phyloP scores from a whole-genome alignment of 2,888 invertebrate genomes.

The Lasioglossum vierecki region DNA sequence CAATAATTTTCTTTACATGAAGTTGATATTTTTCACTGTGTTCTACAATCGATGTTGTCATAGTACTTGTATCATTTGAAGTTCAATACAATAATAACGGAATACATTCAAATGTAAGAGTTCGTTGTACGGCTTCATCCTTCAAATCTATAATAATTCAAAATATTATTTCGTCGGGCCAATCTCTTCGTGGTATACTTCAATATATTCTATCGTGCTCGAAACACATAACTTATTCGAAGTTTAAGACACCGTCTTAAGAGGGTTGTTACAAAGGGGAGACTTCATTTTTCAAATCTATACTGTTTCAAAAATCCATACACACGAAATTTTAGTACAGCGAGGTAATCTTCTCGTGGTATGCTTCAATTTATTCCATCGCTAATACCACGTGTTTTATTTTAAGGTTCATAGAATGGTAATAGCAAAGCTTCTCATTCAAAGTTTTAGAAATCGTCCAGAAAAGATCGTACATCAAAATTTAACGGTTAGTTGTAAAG shows the following conservation, averaged over 20 bases:
- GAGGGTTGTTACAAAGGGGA: neutral
- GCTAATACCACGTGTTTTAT: too few species aligned
- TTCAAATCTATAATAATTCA: neutral
- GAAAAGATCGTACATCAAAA: neutral
- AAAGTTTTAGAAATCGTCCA: neutral
- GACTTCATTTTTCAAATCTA: neutral
- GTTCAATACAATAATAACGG: too few species aligned
- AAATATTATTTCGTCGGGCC: neutral
- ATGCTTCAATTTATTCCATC: too few species aligned
- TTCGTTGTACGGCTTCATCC: neutral
- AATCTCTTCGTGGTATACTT: too few species aligned
- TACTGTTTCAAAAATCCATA: neutral
- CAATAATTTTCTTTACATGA: neutral
- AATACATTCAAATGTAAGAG: too few species aligned
- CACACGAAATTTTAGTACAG: too few species aligned
- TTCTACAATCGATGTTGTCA: neutral
- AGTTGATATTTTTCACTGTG: too few species aligned
- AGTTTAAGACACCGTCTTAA: neutral
- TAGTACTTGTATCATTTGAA: neutral
- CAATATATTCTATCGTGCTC: neutral
- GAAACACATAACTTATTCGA: neutral
- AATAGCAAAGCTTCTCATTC: neutral
- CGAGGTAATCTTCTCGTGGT: too few species aligned
- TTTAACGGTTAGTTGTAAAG: neutral
- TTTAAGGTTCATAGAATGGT: too few species aligned